A percentile compares a stretch with the other conserved stretches of the same genome.
Evolutionary conservation across 1,140 invertebrate genomes (phyloP).

Genomic region (Acromyrmex charruanus): DNA sequence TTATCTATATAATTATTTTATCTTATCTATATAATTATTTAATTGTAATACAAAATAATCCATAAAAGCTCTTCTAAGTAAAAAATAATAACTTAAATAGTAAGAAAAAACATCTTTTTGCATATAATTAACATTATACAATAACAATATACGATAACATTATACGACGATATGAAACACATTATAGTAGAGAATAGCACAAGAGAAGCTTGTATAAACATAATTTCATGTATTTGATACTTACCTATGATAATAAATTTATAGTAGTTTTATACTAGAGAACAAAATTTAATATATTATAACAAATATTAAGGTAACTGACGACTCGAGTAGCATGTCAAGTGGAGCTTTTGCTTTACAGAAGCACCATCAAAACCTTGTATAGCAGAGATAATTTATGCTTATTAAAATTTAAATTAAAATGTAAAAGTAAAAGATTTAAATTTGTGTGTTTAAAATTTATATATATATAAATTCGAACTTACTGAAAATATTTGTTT

Average conservation of each 20-base stretch:
- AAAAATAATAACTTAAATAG: not conserved
- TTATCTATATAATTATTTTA: no score
- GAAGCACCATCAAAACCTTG: not conserved
- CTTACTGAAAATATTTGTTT: not conserved
- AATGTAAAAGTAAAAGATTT: not conserved
- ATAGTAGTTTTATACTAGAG: not conserved
- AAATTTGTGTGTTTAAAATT: not conserved
- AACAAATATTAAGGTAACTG: slow-evolving; percentile 27
- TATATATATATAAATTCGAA: slow-evolving; percentile 11
- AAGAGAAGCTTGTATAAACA: not conserved
- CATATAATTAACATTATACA: not conserved
- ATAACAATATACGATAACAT: not conserved
- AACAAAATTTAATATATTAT: slow-evolving; percentile 4
- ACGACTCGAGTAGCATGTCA: not conserved
- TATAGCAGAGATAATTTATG: not conserved
- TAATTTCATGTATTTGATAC: not conserved
- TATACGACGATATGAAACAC: not conserved
- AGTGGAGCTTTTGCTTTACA: slow-evolving; percentile 3
- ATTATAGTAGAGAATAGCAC: not conserved
- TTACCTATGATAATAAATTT: no score
- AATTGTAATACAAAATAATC: not conserved
- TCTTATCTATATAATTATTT: not conserved
- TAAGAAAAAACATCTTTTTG: not conserved
- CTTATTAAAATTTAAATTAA: not conserved
- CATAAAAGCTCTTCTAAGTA: not conserved